Evolutionary conservation across 2,113 vertebrate genomes (phyloP), one percentile per base, ranked within the genome.

Genomic region (Sinocyclocheilus anshuiensis): DNA sequence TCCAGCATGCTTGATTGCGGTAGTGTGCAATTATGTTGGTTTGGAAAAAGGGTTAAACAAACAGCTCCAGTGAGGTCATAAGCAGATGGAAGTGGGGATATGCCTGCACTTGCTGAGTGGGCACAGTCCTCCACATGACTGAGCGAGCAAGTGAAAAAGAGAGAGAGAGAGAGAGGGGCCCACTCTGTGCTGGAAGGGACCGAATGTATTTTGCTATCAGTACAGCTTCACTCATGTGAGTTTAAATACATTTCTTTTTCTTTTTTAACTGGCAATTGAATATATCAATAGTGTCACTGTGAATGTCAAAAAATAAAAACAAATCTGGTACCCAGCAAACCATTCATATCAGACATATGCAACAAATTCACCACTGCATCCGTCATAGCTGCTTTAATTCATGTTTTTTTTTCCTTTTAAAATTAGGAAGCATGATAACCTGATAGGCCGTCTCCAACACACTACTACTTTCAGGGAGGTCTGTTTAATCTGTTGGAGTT

Each of bases 71-170:
- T 94, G 93, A 94, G 94, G 94, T 94, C 94, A 95, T 92, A 92
- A 89, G 91, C 93, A 94, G 93, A 95, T 94, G 91, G 92, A 93
- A 94, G 92, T 91, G 91, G 92, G 87, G 93, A 95, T 94, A 92
- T 93, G 94, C 89, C 94, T 94, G 91, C 92, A 94, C 94, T 95
- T 95, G 94, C 94, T 95, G 93, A 94, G 94, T 95, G 94, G 94
- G 94, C 93, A 94, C 91, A 90, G 90, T 90, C 90, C 92, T 92
- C 90, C 91, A 93, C 91, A 92, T 94, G 93, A 95, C 92, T 15
- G 57, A 77, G 79, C 10, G 61, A 85, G 61, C 5, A 29, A 76
- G 59, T 20, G 65, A 63, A 63, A 78, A 24, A 53, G 71, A 61
- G 33, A 59, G n/a, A 77, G 48, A 63, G 74, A 63, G 55, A 87